Evolutionary conservation across 1,140 invertebrate genomes (phyloP).

Genomic region (Drosophila sucinea): DNA sequence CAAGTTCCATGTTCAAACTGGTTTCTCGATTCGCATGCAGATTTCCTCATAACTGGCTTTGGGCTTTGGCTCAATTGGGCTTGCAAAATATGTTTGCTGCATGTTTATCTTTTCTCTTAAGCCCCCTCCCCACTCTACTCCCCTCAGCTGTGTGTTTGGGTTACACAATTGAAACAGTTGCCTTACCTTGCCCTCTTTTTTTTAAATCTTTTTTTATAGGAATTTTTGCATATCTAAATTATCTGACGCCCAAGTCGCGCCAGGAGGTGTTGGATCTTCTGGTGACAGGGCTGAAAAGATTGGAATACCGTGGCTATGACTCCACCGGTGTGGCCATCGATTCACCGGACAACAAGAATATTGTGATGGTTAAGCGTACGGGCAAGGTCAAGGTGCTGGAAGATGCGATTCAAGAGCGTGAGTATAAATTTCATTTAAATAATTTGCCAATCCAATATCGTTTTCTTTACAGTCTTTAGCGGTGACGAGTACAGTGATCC

Average conservation of each 20-base stretch:
- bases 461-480: conserved; percentile 56
- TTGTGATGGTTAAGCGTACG: conserved; percentile 94
- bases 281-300: conserved; percentile 96
- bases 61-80: conserved; percentile 40
- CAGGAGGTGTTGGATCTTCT: conserved; percentile 96
- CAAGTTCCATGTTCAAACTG: conserved; percentile 50
- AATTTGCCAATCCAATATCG: background rate
- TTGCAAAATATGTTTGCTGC: conserved; percentile 51
- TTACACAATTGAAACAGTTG: background rate
- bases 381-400: conserved; percentile 97
- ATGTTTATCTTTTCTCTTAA: conserved; percentile 25
- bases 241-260: conserved; percentile 96
- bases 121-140: background rate
- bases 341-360: conserved; percentile 89
- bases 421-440: conserved; percentile 11
- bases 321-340: conserved; percentile 99
- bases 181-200: background rate
- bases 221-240: conserved; percentile 99
- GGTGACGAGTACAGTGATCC: conserved; percentile 69
- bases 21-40: conserved; percentile 51
- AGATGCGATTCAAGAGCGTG: conserved; percentile 89
- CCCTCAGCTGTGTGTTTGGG: background rate
- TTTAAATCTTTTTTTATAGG: conserved; percentile 84
- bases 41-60: conserved; percentile 61
- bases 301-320: conserved; percentile 99